phyloP scores from a whole-genome alignment of 2,797 vertebrate genomes.

The Danio kyathit region DNA sequence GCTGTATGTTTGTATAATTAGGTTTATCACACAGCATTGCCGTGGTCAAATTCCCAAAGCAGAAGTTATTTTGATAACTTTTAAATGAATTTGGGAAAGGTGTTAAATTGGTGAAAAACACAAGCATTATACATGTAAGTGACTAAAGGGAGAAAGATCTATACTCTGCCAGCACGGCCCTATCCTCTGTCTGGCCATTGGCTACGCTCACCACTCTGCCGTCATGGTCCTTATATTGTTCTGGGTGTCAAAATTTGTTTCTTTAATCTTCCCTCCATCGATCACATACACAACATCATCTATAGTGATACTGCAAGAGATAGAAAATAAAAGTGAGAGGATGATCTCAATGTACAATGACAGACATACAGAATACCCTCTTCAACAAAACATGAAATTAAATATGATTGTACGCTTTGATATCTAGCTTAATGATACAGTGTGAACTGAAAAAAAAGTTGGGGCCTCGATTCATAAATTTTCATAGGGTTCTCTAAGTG shows the following conservation, averaged over 20 bases:
- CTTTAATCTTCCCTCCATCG: slow-evolving; percentile 97
- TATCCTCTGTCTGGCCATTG: slow-evolving; percentile 97
- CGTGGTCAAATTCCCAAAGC: neutral
- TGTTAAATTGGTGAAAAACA: no score
- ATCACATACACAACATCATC: slow-evolving; percentile 97
- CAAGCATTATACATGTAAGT: no score
- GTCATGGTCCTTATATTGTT: slow-evolving; percentile 98
- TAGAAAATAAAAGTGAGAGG: slow-evolving; percentile 1
- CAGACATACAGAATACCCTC: neutral
- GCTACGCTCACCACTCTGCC: slow-evolving; percentile 97
- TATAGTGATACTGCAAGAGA: slow-evolving; percentile 90
- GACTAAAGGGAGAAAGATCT: slow-evolving; percentile 18
- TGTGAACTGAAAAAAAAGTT: no score
- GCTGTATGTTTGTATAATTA: neutral
- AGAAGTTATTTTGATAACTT: slow-evolving; percentile 36
- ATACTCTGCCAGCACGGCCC: slow-evolving; percentile 95
- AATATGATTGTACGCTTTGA: neutral
- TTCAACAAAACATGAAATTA: neutral
- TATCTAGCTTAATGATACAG: no score
- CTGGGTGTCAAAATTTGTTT: slow-evolving; percentile 96
- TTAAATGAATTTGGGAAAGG: slow-evolving; percentile 24
- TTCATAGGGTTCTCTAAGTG: no score
- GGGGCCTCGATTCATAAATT: no score
- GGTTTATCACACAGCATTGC: neutral
- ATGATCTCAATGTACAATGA: neutral